Base-by-base conservation (phyloP, 2,113 vertebrate species). In the Siniperca knerii region DNA sequence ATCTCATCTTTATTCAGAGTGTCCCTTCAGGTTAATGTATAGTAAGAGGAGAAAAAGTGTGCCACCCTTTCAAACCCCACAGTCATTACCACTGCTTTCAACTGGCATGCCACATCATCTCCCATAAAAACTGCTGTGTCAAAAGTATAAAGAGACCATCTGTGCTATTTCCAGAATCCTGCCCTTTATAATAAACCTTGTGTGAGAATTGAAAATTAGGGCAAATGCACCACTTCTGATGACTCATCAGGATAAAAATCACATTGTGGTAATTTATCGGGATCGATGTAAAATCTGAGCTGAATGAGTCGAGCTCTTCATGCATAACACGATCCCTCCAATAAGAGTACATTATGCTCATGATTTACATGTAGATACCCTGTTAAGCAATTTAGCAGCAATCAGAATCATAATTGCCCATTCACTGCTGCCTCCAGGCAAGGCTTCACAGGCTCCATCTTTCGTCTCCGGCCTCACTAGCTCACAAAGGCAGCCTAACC, bases 91-190 rank as follows among this genome's bases (percentile, higher is more conserved):
- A 67, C 57, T 50, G 77, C 87, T 92, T 90, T 90, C 87, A 83
- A 71, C 81, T 77, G 66, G 52, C 79, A 66, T 77, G 70, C 64
- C 72, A 81, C 75, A 58, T 85, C 89, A 73, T 79, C 73, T 71
- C 66, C 55, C 1, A 76, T 80, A 74, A 79, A 89, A 88, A 72
- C 25, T 77, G 75, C 90, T 81, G 82, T 75, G 79, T 91, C 88
- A 91, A 87, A 87, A 67, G 65, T 81, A 76, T 75, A 88, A 85
- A 87, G 81, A 85, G 75, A 77, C 50, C 76, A 85, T 79, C 87
- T 85, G 90, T 68, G 83, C 89, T 70, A 82, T 90, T 92, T 91
- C 62, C 73, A 86, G 88, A 72, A 58, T 61, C 77, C 67, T 75
- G 70, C 57, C 69, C 58, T 89, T 89, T 50, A 83, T 54, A 78